Evolutionary conservation across 2,888 invertebrate species (phyloP), one percentile per base, ranked within the genome.

Genomic region (Alcis repandata): DNA sequence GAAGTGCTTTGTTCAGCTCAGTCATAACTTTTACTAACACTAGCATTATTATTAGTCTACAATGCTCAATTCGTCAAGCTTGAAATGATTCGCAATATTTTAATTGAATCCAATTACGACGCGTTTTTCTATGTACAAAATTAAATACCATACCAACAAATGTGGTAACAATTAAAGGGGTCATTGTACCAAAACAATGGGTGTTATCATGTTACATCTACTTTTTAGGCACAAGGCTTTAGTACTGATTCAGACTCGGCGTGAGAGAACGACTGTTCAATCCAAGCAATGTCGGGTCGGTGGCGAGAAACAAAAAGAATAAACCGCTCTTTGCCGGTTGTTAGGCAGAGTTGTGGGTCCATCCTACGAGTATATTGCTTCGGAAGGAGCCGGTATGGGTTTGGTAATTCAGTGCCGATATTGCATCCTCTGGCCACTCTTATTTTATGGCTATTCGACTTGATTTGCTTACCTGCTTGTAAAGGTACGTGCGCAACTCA

Each of bases 281-380:
- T 51, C n/a, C 11, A 75, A 73, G 72, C 75, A 72, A 76, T 75
- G 75, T 77, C 65, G 49, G 36, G 75, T 77, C 66, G 49, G 36
- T 45, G 20, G 57, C 64, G 63, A 73, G 72, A 79, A 79, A 82
- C 74, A 78, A 79, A 78, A 79, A 79, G 79, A 80, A 83, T 87
- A 84, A 85, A 85, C 83, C 74, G 76, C 73, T 82, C 74, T 78
- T 82, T 77, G 74, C 77, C 77, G 73, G 73, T 78, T 78, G 83
- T 81, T 82, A 77, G 71, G 70, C 69, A 75, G 79, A 80, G 82
- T 82, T 80, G 75, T 79, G 72, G 73, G 75, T 78, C 45, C 20
- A 13, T 45, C 11, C 6, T 13, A 8, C 53, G 22, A 49, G 75
- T 82, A 80, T 83, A 84, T 76, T 68, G 79, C 73, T 74, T 54